Evolutionary conservation across 2,797 vertebrate genomes (phyloP), one percentile per base, ranked within the genome.

Genomic region (Babyrousa celebensis): DNA sequence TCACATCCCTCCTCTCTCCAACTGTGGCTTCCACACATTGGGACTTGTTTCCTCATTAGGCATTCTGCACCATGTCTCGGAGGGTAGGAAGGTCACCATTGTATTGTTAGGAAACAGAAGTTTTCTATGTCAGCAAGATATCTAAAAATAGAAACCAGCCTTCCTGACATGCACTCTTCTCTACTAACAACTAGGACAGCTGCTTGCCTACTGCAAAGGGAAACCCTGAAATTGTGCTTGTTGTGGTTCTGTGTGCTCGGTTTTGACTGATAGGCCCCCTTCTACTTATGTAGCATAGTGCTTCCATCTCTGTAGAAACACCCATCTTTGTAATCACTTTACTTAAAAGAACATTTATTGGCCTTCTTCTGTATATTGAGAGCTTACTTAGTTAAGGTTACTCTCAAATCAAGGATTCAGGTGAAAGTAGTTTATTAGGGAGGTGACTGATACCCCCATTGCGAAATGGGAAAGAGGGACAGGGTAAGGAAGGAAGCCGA

Each of bases 41-140:
- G 89, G 36, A 89, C 77, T 85, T 91, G 17, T 88, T 95, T 97
- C 79, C 84, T 96, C 85, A 93, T 97, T 97, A 92, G 79, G 40
- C 94, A 97, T 91, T 97, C 92, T 95, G 85, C 90, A 92, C 90
- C 86, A 94, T 92, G 96, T 91, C 85, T 95, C 70, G 54, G 56
- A 96, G 88, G 91, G 88, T 96, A 60, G 87, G 75, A 94, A 96
- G 97, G 82, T 97, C 97, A 97, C 92, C 18, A 74, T 86, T 96
- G 88, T 65, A 91, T 82, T 89, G 71, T 96, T 94, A 94, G 85
- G 91, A 95, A 94, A 95, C 78, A 94, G 89, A 75, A 85, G 90
- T 96, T 97, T 97, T 97, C 95, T 94, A 40, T 97, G 92, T 97
- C 97, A 96, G 96, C 88, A 60, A 94, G 77, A 86, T 25, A 91